These are phyloP conservation scores for Stichopus horrens DNA, from an alignment of 53 echinoderm and acorn worm species.

Conservation along the genomic window DNA sequence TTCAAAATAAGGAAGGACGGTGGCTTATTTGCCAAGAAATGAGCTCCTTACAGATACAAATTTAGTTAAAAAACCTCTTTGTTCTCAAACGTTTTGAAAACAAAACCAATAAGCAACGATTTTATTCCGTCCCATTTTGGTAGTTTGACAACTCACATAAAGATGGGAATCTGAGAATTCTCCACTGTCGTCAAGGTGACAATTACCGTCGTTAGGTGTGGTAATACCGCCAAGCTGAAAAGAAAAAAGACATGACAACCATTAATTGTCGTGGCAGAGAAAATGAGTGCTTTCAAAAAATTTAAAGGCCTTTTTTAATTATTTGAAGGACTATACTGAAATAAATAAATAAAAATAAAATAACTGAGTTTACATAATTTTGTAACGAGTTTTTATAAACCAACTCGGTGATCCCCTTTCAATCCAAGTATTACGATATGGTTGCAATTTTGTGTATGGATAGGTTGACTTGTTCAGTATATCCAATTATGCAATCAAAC, in stretches of 20 bases:
- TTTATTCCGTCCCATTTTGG: no score
- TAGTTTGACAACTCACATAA: constrained; percentile 48
- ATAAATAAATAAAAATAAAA: neutral
- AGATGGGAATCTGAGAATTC: constrained; percentile 51
- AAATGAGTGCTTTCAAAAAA: no score
- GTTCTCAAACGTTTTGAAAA: no score
- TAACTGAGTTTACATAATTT: neutral
- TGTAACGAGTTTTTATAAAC: neutral
- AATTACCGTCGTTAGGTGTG: constrained; percentile 76
- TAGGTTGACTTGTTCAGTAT: neutral
- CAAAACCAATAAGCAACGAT: no score
- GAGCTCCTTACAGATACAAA: no score
- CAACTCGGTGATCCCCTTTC: no score
- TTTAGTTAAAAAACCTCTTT: no score
- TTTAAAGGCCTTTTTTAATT: no score
- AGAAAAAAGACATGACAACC: neutral
- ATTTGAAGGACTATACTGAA: neutral
- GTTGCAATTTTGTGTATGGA: neutral
- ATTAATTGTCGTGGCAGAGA: neutral
- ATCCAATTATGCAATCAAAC: neutral
- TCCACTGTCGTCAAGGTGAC: constrained; percentile 62
- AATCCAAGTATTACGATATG: no score
- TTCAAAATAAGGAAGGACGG: no score
- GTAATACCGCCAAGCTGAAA: constrained; percentile 80
- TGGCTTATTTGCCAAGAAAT: no score